These are phyloP conservation scores for Cisticola juncidis DNA, from an alignment of 2,113 vertebrate species.

Conservation along the genomic window DNA sequence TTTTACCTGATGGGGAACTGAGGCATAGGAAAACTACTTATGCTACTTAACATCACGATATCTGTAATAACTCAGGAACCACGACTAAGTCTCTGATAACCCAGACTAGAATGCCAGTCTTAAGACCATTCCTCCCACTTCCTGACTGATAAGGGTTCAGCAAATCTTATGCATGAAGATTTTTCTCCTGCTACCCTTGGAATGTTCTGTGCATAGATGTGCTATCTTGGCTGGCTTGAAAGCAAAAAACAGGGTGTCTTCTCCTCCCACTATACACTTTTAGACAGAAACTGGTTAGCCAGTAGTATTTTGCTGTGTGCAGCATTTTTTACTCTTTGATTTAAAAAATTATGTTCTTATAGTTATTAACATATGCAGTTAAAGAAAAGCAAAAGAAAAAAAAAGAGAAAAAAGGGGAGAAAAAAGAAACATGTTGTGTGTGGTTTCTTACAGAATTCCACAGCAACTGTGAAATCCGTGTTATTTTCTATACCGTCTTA, in stretches of 20 bases:
- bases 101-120: not conserved
- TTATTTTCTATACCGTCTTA: not conserved
- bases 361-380: not conserved
- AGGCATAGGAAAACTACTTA: slow-evolving; percentile 51
- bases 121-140: not conserved
- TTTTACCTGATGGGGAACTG: slow-evolving; percentile 15
- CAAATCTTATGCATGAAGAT: not conserved
- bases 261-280: not conserved
- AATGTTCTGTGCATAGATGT: not conserved
- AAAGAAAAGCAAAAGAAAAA: not conserved
- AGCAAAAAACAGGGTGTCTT: not conserved
- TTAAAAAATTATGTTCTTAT: not conserved
- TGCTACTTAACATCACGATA: not conserved
- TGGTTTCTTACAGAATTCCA: not conserved
- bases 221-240: not conserved
- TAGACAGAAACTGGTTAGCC: not conserved
- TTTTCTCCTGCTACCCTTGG: not conserved
- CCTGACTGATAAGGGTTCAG: not conserved
- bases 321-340: not conserved
- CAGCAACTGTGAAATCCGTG: not conserved
- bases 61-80: not conserved
- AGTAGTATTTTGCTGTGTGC: not conserved
- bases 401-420: not conserved
- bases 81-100: not conserved
- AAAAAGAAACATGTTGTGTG: not conserved